Evolutionary conservation across 2,797 vertebrate genomes (phyloP), one percentile per base, ranked within the genome.

Genomic region (Rhinogobio ventralis): DNA sequence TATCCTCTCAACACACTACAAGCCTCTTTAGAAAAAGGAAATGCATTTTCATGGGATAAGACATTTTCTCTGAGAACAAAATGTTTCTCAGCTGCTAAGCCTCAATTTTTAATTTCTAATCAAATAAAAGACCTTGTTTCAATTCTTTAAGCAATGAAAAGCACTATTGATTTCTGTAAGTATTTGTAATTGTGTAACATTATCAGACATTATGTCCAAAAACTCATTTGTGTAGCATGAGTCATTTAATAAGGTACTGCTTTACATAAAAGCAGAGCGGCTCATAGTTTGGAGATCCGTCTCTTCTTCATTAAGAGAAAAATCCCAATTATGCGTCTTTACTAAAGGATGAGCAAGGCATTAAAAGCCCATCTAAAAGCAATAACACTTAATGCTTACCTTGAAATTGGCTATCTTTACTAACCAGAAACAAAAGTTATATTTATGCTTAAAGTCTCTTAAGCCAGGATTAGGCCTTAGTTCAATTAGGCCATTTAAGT

Each of bases 81-180:
- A 55, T 45, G 73, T 77, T 68, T 55, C 33, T 68, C 17, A 30
- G 46, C 25, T 45, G 62, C 19, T 45, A 57, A 30, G 62, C 60
- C 49, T 62, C n/a, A 46, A 53, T 68, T 77, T 83, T 74, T 33
- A 68, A 83, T 68, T 62, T 68, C 42, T 45, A 68, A 77, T 77
- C 49, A 53, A 76, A 83, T 68, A 55, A 83, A 83, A 76, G 2
- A 79, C 11, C 46, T 68, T 51, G n/a, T 49, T 64, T 53, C 46
- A 46, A 79, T 30, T 66, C 42, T 20, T 62, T 39, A 28, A 66
- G 45, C 23, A 75, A 25, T 64, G 14, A 51, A 82, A 68, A 45
- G 73, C 11, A 4, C 57, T 42, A 57, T 13, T 77, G 64, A 55
- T 57, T 68, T 45, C 33, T 30, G 7, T 10, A 42, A 67, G 49